phyloP scores from a whole-genome alignment of 2,797 vertebrate genomes.

The Acrocephalus scirpaceus region DNA sequence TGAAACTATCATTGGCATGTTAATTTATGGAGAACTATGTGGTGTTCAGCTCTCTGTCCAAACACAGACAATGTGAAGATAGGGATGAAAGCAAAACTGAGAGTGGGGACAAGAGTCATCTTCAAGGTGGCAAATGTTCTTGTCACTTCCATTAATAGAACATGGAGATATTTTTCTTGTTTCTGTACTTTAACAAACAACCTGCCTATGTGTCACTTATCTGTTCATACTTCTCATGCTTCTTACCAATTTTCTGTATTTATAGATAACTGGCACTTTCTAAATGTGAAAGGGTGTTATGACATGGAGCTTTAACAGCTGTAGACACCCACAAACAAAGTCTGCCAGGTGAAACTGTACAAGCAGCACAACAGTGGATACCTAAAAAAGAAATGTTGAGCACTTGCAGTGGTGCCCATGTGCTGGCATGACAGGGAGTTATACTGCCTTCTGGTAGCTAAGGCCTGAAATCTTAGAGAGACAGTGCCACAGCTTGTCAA shows the following conservation, averaged over 20 bases:
- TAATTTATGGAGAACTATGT: neutral
- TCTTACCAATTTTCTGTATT: neutral
- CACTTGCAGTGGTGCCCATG: neutral
- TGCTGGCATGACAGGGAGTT: neutral
- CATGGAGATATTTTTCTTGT: neutral
- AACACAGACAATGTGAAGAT: neutral
- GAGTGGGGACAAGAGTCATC: neutral
- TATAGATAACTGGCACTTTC: neutral
- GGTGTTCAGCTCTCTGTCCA: neutral
- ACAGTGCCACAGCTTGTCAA: neutral
- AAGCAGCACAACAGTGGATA: neutral
- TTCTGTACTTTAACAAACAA: neutral
- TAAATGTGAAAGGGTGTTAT: neutral
- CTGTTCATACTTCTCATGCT: neutral
- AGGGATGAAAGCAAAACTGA: neutral
- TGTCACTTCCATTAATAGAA: neutral
- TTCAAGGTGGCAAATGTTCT: neutral
- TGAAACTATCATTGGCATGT: neutral
- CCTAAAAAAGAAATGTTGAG: rapidly evolving
- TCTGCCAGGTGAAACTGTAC: neutral
- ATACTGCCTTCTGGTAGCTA: neutral
- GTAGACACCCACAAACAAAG: neutral
- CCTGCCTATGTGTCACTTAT: neutral
- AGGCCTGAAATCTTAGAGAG: neutral
- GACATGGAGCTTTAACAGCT: neutral